Conservation (phyloP, 2,797 vertebrate species). For the Enteromius argenteus region DNA sequence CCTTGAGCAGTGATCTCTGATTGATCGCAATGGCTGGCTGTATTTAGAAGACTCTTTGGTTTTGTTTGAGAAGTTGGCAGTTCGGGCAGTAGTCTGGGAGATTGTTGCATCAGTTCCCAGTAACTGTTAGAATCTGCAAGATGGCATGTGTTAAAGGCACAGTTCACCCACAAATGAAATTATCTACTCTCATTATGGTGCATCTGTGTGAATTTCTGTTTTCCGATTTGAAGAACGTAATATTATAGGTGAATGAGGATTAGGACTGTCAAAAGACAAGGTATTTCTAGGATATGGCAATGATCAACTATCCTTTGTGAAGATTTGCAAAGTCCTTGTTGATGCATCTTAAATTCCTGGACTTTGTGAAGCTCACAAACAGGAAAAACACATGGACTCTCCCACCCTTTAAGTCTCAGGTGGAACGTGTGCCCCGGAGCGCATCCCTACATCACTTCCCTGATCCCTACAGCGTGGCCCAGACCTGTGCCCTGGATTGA, state of each 20-base stretch:
- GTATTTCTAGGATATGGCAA: not conserved
- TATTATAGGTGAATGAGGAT: not conserved
- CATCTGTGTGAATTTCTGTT: not conserved
- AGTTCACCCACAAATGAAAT: not conserved
- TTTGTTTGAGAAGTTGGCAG: not conserved
- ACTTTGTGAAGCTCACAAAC: conserved; percentile 1
- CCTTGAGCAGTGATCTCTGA: conserved; percentile 21
- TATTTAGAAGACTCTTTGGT: conserved; percentile 3
- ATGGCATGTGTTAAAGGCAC: not conserved
- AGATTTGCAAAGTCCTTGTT: conserved; percentile 48
- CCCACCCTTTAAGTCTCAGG: conserved; percentile 34
- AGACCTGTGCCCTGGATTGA: conserved; percentile 73
- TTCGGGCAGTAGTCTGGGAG: not conserved
- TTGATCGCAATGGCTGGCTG: not conserved
- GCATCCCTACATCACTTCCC: conserved; percentile 37
- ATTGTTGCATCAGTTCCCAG: not conserved
- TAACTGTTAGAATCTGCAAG: not conserved
- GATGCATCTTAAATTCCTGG: not conserved
- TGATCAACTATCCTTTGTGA: not conserved
- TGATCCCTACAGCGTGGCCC: conserved; percentile 56
- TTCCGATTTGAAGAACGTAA: not conserved
- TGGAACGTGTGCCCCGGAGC: conserved; percentile 34
- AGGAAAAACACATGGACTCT: conserved; percentile 8
- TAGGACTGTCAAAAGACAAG: not conserved
- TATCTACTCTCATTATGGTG: not conserved